A percentile compares a stretch with the other conserved stretches of the same genome.
Evolutionary conservation across 2,888 invertebrate genomes (phyloP).

Genomic region (Ennomos fuscantarius): DNA sequence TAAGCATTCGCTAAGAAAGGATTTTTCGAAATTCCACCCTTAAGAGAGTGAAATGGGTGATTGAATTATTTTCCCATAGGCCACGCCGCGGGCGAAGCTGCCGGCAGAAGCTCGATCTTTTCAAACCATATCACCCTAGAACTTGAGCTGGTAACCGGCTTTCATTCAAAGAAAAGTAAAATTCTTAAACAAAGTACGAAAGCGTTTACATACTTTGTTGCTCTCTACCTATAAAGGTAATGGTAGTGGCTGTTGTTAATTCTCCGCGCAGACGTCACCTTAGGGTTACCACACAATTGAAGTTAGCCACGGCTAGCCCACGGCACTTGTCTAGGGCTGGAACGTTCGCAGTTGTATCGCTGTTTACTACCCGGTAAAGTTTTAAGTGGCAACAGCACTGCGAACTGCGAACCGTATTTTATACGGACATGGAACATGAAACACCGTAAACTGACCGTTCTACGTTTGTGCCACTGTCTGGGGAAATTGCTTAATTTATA

Average conservation of each 20-base stretch:
- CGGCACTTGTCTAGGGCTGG: constrained; percentile 29
- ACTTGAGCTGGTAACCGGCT: neutral
- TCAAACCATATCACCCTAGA: constrained; percentile 1
- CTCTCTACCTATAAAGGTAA: constrained; percentile 45
- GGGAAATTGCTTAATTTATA: constrained; percentile 36
- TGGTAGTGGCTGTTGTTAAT: constrained; percentile 68
- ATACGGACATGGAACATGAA: constrained; percentile 29
- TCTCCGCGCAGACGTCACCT: constrained; percentile 68
- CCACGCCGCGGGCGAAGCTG: no score
- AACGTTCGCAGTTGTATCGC: constrained; percentile 19
- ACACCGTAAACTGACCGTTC: constrained; percentile 33
- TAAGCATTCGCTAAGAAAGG: no score
- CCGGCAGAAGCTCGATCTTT: neutral
- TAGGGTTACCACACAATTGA: constrained; percentile 57
- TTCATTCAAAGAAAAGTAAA: constrained; percentile 2
- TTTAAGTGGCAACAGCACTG: constrained; percentile 32
- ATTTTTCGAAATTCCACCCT: no score
- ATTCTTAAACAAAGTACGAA: constrained; percentile 7
- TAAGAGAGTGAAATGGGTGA: no score
- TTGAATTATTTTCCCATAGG: no score
- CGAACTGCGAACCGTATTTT: constrained; percentile 33
- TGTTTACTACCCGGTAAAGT: constrained; percentile 36
- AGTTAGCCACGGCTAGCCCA: constrained; percentile 30
- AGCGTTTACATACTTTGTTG: constrained; percentile 18
- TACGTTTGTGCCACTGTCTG: constrained; percentile 27